Evolutionary conservation across 2,888 invertebrate genomes (phyloP).

Genomic region (Thelaira solivaga): DNA sequence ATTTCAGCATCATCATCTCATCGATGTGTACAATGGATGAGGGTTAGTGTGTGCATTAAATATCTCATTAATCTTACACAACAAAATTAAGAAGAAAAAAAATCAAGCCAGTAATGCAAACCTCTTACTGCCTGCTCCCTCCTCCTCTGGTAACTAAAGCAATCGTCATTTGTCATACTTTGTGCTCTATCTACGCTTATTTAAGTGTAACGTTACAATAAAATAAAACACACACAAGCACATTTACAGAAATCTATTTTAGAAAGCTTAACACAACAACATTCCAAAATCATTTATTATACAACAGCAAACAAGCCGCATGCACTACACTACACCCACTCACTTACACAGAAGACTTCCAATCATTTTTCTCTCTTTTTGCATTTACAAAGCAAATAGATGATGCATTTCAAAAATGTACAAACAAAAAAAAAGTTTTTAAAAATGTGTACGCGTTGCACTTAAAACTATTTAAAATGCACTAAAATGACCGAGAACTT

Average conservation of each 20-base stretch:
- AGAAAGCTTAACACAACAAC: constrained; percentile 58
- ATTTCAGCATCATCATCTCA: background rate
- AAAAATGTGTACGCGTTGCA: constrained; percentile 40
- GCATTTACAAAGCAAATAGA: constrained; percentile 16
- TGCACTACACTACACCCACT: constrained; percentile 48
- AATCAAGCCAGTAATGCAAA: background rate
- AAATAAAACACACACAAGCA: background rate
- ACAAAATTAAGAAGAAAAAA: background rate
- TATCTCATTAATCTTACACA: constrained; percentile 33
- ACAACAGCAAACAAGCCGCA: constrained; percentile 42
- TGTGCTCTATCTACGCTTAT: constrained; percentile 12
- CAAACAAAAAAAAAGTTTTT: constrained; percentile 3
- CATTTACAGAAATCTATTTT: constrained; percentile 24
- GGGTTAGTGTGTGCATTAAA: background rate
- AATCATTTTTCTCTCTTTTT: background rate
- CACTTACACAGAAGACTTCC: background rate
- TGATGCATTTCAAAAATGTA: constrained; percentile 25
- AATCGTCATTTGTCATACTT: constrained; percentile 6
- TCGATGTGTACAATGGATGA: background rate
- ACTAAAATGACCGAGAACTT: constrained; percentile 59
- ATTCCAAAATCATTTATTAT: constrained; percentile 58
- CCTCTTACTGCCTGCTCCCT: background rate
- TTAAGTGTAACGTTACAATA: constrained; percentile 19
- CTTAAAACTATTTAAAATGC: constrained; percentile 48
- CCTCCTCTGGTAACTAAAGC: background rate